These are phyloP conservation scores for Plutomurus gul DNA, from an alignment of 1,140 invertebrate genomes.

Conservation along the genomic window DNA sequence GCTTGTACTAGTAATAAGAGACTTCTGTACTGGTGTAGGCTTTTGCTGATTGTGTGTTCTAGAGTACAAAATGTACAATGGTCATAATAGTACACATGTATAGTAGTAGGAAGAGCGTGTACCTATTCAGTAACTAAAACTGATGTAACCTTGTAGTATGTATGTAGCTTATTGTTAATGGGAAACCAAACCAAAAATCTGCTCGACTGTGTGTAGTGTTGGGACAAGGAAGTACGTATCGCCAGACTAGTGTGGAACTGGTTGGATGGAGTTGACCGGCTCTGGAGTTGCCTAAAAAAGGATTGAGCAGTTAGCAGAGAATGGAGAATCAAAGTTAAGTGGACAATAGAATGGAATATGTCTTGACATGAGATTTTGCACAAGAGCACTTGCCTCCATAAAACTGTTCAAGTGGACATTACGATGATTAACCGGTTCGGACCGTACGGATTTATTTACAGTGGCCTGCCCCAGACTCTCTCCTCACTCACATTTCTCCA, in stretches of 20 bases:
- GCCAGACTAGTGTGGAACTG: too few species aligned
- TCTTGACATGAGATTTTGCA: conserved; percentile 32
- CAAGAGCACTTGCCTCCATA: conserved; percentile 31
- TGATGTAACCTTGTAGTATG: too few species aligned
- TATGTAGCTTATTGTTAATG: too few species aligned
- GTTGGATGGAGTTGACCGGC: background rate
- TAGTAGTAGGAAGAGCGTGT: too few species aligned
- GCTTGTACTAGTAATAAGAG: background rate
- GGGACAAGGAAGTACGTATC: too few species aligned
- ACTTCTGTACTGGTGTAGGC: background rate
- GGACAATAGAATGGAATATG: conserved; percentile 38
- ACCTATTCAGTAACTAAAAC: too few species aligned
- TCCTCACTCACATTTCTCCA: background rate
- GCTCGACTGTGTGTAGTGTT: too few species aligned
- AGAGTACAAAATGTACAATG: too few species aligned
- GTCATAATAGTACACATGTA: too few species aligned
- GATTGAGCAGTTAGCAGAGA: conserved; percentile 27
- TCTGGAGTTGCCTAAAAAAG: background rate
- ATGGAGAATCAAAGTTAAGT: conserved; percentile 32
- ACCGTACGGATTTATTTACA: conserved; percentile 34
- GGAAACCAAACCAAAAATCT: too few species aligned
- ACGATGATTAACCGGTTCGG: conserved; percentile 37
- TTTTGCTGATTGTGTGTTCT: too few species aligned
- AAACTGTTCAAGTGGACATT: conserved; percentile 41
- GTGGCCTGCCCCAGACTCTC: background rate